phyloP scores from a whole-genome alignment of 1,140 invertebrate species.

The Papilio helenus region DNA sequence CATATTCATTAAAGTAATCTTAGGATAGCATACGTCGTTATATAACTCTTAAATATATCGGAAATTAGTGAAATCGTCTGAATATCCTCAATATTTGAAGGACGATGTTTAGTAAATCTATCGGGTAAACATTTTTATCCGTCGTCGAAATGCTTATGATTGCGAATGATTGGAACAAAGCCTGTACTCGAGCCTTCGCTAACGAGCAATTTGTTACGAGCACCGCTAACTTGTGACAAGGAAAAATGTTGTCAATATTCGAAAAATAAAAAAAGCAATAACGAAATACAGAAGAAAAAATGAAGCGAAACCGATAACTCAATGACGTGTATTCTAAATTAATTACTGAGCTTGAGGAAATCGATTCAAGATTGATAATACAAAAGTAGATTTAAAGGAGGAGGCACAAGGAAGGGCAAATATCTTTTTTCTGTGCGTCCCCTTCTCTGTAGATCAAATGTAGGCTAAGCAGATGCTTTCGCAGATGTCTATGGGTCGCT shows the following conservation, averaged over 20 bases:
- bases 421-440: no score
- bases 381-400: background rate
- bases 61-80: background rate
- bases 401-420: no score
- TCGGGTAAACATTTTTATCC: slow-evolving; percentile 15
- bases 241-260: slow-evolving; percentile 17
- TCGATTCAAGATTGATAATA: background rate
- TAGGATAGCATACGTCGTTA: no score
- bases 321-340: background rate
- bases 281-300: background rate
- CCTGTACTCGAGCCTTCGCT: slow-evolving; percentile 14
- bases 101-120: background rate
- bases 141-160: slow-evolving; percentile 4
- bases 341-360: background rate
- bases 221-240: slow-evolving; percentile 19
- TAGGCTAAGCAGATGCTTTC: no score
- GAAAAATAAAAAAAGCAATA: background rate
- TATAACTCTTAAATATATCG: background rate
- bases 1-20: no score
- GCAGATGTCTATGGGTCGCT: no score
- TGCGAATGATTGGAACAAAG: slow-evolving; percentile 22
- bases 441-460: no score
- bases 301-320: background rate
- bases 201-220: slow-evolving; percentile 23
- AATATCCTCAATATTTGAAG: background rate